These are phyloP conservation scores for Oceanodroma leucorhoa DNA, from an alignment of 2,797 vertebrate species.

Conservation along the genomic window DNA sequence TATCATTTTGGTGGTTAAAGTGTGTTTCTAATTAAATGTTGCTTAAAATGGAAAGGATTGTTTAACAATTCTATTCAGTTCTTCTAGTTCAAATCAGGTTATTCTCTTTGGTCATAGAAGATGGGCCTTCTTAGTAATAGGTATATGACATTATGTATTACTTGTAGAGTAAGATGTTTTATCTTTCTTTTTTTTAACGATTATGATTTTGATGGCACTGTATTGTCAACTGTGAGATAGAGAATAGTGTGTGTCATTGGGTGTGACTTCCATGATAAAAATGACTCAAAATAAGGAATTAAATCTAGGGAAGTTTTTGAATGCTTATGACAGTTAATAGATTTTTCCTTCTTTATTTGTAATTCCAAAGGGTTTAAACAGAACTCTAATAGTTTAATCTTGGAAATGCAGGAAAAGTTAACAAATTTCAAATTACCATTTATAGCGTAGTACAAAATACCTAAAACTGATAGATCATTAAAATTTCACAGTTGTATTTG, in stretches of 20 bases:
- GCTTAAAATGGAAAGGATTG: constrained; percentile 88
- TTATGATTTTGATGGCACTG: constrained; percentile 62
- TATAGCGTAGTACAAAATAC: neutral
- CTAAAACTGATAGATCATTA: neutral
- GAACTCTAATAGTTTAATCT: neutral
- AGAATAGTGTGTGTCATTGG: neutral
- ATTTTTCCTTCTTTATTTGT: constrained; percentile 5
- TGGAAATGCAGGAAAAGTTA: neutral
- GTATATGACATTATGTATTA: constrained; percentile 67
- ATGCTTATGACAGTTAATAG: neutral
- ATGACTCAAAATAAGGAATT: neutral
- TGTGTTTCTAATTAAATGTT: constrained; percentile 96
- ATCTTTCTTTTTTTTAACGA: constrained; percentile 57
- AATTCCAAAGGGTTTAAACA: neutral
- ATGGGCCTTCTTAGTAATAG: constrained; percentile 62
- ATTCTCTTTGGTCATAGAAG: constrained; percentile 76
- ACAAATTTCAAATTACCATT: neutral
- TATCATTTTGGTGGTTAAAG: constrained; percentile 91
- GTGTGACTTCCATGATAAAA: constrained; percentile 27
- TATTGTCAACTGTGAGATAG: constrained; percentile 48
- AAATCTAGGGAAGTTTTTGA: neutral
- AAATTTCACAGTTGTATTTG: neutral
- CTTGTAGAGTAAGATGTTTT: constrained; percentile 72
- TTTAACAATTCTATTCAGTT: constrained; percentile 74
- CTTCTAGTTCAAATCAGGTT: constrained; percentile 74